These are phyloP conservation scores for Calephelis nemesis DNA, from an alignment of 1,140 invertebrate genomes.

Conservation along the genomic window DNA sequence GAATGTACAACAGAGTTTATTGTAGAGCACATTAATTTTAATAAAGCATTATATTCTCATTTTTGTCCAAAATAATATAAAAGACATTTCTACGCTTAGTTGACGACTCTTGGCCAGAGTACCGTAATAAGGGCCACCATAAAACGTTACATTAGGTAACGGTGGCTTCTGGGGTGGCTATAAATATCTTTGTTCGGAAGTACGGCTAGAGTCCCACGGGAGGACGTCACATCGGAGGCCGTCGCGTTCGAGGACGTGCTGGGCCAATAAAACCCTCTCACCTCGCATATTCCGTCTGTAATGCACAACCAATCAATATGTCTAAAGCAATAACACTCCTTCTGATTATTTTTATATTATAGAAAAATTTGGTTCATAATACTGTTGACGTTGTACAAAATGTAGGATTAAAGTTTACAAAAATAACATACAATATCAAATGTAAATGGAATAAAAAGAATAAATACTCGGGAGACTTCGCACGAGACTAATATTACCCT, in stretches of 20 bases:
- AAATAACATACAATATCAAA: no score
- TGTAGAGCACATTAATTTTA: neutral
- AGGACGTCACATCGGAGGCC: constrained; percentile 58
- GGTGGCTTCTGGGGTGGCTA: constrained; percentile 73
- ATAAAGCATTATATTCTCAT: neutral
- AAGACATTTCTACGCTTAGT: neutral
- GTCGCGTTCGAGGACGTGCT: constrained; percentile 67
- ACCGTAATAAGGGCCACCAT: constrained; percentile 76
- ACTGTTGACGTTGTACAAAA: no score
- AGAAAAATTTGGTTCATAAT: no score
- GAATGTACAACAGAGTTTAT: neutral
- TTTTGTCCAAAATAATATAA: neutral
- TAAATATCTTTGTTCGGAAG: constrained; percentile 77
- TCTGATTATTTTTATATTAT: neutral
- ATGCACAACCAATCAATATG: constrained; percentile 63
- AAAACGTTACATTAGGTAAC: constrained; percentile 77
- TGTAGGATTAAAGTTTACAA: no score
- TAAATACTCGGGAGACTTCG: no score
- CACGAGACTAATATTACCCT: no score
- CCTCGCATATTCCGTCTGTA: constrained; percentile 45
- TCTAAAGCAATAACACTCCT: constrained; percentile 55
- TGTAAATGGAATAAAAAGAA: no score
- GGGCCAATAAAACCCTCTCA: constrained; percentile 73
- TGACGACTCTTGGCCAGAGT: constrained; percentile 29
- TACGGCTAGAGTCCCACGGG: constrained; percentile 73